These are phyloP conservation scores for Wasmannia auropunctata DNA, from an alignment of 1,140 invertebrate species.

Conservation along the genomic window DNA sequence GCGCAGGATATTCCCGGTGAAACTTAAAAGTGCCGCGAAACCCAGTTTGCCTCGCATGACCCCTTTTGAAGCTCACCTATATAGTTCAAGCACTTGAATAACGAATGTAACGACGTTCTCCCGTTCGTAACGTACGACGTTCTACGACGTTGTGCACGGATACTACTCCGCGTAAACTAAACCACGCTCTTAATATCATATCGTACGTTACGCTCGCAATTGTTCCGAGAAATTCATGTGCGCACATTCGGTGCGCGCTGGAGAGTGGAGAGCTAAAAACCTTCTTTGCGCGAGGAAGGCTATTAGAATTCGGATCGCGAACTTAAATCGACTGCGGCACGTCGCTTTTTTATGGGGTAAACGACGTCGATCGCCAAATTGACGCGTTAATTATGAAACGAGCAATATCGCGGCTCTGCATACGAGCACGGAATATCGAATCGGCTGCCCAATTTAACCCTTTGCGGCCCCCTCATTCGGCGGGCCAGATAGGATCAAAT, in stretches of 20 bases:
- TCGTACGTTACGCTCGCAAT: neutral
- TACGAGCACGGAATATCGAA: conserved; percentile 33
- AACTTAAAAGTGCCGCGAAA: conserved; percentile 56
- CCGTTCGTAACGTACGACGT: neutral
- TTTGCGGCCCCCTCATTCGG: conserved; percentile 23
- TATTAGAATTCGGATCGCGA: conserved; percentile 14
- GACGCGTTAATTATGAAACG: conserved; percentile 67
- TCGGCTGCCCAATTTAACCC: conserved; percentile 42
- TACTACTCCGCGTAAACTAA: conserved; percentile 5
- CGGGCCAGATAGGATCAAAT: conserved; percentile 27
- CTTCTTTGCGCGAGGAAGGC: neutral
- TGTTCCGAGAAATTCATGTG: conserved; percentile 21
- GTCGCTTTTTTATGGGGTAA: conserved; percentile 31
- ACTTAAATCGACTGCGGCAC: conserved; percentile 8
- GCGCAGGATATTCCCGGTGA: conserved; percentile 41
- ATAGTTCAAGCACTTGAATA: conserved; percentile 48
- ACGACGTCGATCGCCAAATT: conserved; percentile 46
- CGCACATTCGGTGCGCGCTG: neutral
- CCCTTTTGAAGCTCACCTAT: conserved; percentile 25
- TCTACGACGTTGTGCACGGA: conserved; percentile 18
- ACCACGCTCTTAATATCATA: neutral
- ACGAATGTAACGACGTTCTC: conserved; percentile 35
- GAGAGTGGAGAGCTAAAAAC: neutral
- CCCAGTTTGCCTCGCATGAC: conserved; percentile 42
- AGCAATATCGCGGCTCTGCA: conserved; percentile 24